These are phyloP conservation scores for Subanguina moxae DNA, from an alignment of 1,140 invertebrate genomes.

Conservation along the genomic window DNA sequence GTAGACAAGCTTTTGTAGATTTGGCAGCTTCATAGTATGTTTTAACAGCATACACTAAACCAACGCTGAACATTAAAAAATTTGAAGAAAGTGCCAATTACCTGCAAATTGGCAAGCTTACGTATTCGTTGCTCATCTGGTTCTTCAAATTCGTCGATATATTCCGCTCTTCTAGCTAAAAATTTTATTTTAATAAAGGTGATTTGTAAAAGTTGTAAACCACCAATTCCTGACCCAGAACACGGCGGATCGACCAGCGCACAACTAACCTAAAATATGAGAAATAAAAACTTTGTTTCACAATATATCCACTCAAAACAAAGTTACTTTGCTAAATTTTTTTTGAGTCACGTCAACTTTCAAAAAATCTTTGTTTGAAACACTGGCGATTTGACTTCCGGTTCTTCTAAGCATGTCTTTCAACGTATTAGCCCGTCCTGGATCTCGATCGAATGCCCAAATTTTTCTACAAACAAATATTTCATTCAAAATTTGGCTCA, in stretches of 20 bases:
- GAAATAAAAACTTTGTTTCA: conserved; percentile 13
- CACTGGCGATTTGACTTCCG: conserved; percentile 63
- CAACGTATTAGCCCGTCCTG: conserved; percentile 68
- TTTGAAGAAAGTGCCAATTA: conserved; percentile 13
- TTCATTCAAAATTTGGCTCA: background rate
- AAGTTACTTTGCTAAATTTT: conserved; percentile 36
- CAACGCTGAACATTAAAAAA: background rate
- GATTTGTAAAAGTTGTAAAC: too few relatives aligned
- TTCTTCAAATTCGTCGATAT: conserved; percentile 56
- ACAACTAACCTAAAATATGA: conserved; percentile 71
- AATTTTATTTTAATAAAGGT: too few relatives aligned
- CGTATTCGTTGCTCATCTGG: conserved; percentile 63
- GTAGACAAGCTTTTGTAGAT: conserved; percentile 79
- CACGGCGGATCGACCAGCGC: conserved; percentile 91
- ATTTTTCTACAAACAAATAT: conserved; percentile 62
- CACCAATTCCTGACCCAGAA: conserved; percentile 76
- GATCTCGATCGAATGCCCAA: conserved; percentile 76
- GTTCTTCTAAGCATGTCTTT: conserved; percentile 64
- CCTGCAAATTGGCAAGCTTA: conserved; percentile 76
- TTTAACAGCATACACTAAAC: conserved; percentile 69
- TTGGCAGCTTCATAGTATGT: conserved; percentile 79
- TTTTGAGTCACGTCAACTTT: conserved; percentile 33
- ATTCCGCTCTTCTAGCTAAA: conserved; percentile 62
- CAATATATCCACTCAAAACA: background rate
- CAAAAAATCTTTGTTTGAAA: conserved; percentile 68